A percentile compares a stretch with the other conserved stretches of the same genome.
Evolutionary conservation across 2,888 invertebrate species (phyloP).

Genomic region (Deilephila elpenor): DNA sequence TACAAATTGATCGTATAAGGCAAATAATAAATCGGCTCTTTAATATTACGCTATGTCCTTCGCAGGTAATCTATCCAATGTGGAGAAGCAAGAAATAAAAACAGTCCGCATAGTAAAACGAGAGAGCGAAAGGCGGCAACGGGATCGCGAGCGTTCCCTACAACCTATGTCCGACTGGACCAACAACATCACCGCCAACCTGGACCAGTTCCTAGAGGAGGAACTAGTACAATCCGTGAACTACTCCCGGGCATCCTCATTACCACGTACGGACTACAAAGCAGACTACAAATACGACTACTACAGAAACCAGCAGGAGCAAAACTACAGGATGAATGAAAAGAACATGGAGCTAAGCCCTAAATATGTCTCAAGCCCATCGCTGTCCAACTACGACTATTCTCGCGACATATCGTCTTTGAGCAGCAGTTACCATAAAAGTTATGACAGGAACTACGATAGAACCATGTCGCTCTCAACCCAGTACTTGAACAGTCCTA

Average conservation of each 20-base stretch:
- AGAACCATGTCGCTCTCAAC: slow-evolving; percentile 71
- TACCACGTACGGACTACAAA: slow-evolving; percentile 78
- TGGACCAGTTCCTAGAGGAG: slow-evolving; percentile 80
- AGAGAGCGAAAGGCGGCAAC: slow-evolving; percentile 93
- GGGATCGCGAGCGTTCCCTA: slow-evolving; percentile 89
- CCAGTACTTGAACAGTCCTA: slow-evolving; percentile 78
- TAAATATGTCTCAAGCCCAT: slow-evolving; percentile 79
- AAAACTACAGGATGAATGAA: slow-evolving; percentile 63
- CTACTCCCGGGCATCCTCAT: slow-evolving; percentile 79
- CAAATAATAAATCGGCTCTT: slow-evolving; percentile 9
- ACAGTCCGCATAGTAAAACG: slow-evolving; percentile 97
- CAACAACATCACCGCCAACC: slow-evolving; percentile 70
- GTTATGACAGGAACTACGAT: slow-evolving; percentile 73
- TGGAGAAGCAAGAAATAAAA: slow-evolving; percentile 95
- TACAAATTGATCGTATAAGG: too few species aligned
- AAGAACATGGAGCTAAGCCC: slow-evolving; percentile 76
- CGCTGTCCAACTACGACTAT: slow-evolving; percentile 77
- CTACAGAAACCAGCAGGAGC: slow-evolving; percentile 65
- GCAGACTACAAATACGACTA: slow-evolving; percentile 73
- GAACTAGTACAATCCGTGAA: slow-evolving; percentile 72
- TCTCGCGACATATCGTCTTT: slow-evolving; percentile 74
- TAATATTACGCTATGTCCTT: slow-evolving; percentile 84
- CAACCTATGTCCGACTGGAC: slow-evolving; percentile 81
- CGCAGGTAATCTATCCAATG: slow-evolving; percentile 87
- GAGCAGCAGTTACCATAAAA: slow-evolving; percentile 74